A percentile compares a stretch with the other conserved stretches of the same genome.
Evolutionary conservation across 2,797 vertebrate genomes (phyloP).

Genomic region (Danio kyathit): DNA sequence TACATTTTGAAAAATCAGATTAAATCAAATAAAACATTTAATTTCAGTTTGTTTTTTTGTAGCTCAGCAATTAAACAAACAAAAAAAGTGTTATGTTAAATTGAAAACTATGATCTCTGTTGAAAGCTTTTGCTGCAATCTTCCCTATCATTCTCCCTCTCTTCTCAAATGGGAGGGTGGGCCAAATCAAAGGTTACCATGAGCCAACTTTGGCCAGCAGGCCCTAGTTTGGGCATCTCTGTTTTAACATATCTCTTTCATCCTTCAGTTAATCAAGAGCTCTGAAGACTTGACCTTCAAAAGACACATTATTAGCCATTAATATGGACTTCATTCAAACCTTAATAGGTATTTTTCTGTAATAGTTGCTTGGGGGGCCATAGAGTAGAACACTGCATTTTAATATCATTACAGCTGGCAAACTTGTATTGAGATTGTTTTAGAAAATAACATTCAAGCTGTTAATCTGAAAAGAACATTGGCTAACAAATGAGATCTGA

Average conservation of each 20-base stretch:
- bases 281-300: not conserved
- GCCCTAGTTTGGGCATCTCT: too few species aligned
- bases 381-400: constrained; percentile 43
- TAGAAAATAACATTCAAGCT: constrained; percentile 58
- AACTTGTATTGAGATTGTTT: constrained; percentile 2
- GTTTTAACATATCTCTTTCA: too few species aligned
- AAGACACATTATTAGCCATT: not conserved
- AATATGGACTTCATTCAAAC: not conserved
- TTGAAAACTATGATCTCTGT: not conserved
- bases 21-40: too few species aligned
- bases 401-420: constrained; percentile 58
- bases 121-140: not conserved
- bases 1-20: too few species aligned
- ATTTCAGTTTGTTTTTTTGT: too few species aligned
- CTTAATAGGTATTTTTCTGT: not conserved
- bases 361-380: not conserved
- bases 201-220: too few species aligned
- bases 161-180: too few species aligned
- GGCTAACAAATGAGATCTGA: not conserved
- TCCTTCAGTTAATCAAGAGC: not conserved
- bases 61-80: too few species aligned
- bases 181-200: too few species aligned
- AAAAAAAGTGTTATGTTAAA: too few species aligned
- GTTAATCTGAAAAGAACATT: constrained; percentile 16
- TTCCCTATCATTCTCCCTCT: too few species aligned